Evolutionary conservation across 53 echinoderm and acorn worm genomes (phyloP), one percentile per base, ranked within the genome.

Genomic region (Astropecten irregularis): DNA sequence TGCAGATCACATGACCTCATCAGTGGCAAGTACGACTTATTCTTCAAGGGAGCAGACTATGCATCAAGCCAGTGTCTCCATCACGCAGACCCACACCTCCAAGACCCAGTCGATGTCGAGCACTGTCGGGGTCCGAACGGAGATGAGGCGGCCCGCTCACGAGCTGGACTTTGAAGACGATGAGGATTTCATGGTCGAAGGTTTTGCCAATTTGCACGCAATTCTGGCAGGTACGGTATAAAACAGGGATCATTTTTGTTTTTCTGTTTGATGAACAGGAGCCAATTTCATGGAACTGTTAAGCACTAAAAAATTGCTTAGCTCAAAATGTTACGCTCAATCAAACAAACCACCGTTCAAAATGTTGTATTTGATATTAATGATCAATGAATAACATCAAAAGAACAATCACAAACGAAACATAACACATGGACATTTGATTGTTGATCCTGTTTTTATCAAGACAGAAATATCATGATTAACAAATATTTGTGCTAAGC

Each of bases 161-260:
- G 79, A 59, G 29, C 62, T 40, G 37, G 77, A 84, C 85, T 86
- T 73, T 48, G 86, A 86, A 50, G 84, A 69, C 30, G 89, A 68
- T 22, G 64, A 73, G 34, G 68, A 79, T 14, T 76, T 88, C 70
- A 82, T 92, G 89, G 83, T 82, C 20, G 89, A 83, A 13, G 89
- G 89, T 5, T 92, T 92, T 49, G 87, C 85, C 30, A 92, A 92
- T 39, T 67, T 86, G 14, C 92, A 92, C 50, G 92, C 92, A 31
- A 70, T 88, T 44, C 87, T 89, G 28, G 89, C 89, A 86, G 92
- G 92, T 92, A 87, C 51, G 89, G 44, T 33, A 9, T 20, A 21
- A 19, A 3, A 19, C 38, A 9, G 18, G 38, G 37, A 37, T 66
- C 16, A 11, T 3, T 22, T 32, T 37, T 9, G n/a, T n/a, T n/a